A percentile compares a stretch with the other conserved stretches of the same genome.
Conservation (phyloP, 1,140 invertebrate species). For the Popillia japonica region DNA sequence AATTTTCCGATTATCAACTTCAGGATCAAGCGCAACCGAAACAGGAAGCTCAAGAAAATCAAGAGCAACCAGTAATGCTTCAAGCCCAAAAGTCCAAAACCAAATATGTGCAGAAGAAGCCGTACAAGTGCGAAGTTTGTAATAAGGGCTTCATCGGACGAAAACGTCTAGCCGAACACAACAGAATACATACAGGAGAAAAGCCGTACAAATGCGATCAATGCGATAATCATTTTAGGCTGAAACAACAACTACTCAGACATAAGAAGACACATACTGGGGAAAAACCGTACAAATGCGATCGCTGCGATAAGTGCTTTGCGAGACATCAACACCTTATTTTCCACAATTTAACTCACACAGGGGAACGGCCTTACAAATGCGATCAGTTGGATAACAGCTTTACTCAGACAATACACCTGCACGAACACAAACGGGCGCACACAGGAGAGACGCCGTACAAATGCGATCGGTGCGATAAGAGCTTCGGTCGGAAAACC, state of each 20-base stretch:
- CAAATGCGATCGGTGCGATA: constrained; percentile 46
- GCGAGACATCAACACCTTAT: constrained; percentile 1
- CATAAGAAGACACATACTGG: constrained; percentile 67
- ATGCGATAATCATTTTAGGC: too few relatives aligned
- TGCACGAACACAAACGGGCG: background rate
- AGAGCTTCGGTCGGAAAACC: constrained; percentile 42
- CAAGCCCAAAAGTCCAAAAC: too few relatives aligned
- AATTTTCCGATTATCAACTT: too few relatives aligned
- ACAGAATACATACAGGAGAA: background rate
- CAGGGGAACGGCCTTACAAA: constrained; percentile 25
- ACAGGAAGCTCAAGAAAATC: too few relatives aligned
- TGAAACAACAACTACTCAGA: too few relatives aligned
- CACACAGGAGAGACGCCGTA: constrained; percentile 37
- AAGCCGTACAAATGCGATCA: constrained; percentile 19
- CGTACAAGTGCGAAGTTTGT: constrained; percentile 46
- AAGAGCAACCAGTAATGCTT: too few relatives aligned
- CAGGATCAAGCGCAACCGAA: too few relatives aligned
- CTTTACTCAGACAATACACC: constrained; percentile 38
- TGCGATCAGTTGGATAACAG: constrained; percentile 45
- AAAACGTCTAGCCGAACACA: too few relatives aligned
- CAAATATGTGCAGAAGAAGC: too few relatives aligned
- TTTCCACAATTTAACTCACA: constrained; percentile 35
- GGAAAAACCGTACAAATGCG: constrained; percentile 75
- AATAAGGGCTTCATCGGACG: constrained; percentile 43
- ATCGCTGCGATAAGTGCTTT: constrained; percentile 66